These are phyloP conservation scores for Caranx ignobilis DNA, from an alignment of 2,113 vertebrate genomes.

Conservation along the genomic window DNA sequence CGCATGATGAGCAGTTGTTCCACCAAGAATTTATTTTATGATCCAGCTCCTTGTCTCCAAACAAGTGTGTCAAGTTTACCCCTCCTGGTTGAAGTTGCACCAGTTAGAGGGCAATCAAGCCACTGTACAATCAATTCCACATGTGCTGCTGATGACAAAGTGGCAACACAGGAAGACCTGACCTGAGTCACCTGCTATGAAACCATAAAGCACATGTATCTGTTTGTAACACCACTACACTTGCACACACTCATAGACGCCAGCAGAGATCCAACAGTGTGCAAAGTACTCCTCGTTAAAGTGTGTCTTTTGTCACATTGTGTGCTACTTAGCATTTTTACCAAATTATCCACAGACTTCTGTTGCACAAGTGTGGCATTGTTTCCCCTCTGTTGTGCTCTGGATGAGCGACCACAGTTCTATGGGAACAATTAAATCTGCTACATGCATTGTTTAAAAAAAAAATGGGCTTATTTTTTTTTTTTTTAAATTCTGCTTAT, in stretches of 20 bases:
- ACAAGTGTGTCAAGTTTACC: not conserved
- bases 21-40: not conserved
- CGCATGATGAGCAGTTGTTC: not conserved
- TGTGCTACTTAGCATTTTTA: not conserved
- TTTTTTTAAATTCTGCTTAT: constrained; percentile 11
- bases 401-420: not conserved
- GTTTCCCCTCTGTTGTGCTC: not conserved
- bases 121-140: constrained; percentile 41
- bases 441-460: not conserved
- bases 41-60: not conserved
- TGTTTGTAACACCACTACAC: not conserved
- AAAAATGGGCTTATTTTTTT: not conserved
- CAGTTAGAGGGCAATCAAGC: constrained; percentile 32
- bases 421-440: constrained; percentile 1
- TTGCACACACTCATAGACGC: not conserved
- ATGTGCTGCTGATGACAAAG: constrained; percentile 19
- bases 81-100: constrained; percentile 38
- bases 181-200: not conserved
- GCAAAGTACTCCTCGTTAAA: not conserved
- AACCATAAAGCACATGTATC: not conserved
- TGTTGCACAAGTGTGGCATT: not conserved
- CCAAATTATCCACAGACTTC: not conserved
- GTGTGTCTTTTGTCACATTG: not conserved
- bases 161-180: constrained; percentile 2
- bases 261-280: not conserved